Evolutionary conservation across 2,113 vertebrate genomes (phyloP), one percentile per base, ranked within the genome.

Genomic region (Todiramphus chloris): DNA sequence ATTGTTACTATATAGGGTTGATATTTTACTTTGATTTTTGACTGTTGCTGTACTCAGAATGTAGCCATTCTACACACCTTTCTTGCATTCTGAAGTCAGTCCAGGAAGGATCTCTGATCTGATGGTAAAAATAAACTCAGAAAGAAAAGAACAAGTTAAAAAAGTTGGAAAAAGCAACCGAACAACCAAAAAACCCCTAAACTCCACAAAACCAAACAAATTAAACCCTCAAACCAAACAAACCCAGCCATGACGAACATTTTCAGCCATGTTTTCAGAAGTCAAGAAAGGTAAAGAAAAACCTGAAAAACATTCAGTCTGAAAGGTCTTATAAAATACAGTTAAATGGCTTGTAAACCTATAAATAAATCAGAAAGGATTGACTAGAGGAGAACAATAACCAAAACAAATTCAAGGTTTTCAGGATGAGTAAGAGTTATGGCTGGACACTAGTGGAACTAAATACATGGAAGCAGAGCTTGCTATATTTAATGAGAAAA

Each of bases 61-160:
- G 12, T 31, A 39, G 5, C 3, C 0, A 0, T 69, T 87, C 24
- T 31, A 76, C 8, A 7, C 5, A 24, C 3, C 12, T 48, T 31
- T 9, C 10, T 31, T 20, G 16, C 12, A 72, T 16, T 10, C 3
- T 62, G 21, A 80, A 90, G 4, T 35, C 67, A 80, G 7, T 4
- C 5, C 41, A 59, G 16, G n/a, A 74, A 63, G 5, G 16, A 11
- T 4, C 91, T 15, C 31, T 10, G 6, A 81, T 46, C 3, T 87
- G 14, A 63, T 78, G 15, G 13, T 11, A 81, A 28, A 21, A 67
- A 59, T 67, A 82, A 87, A 37, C 6, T 62, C 21, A 25, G 11
- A 44, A 59, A 83, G 15, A 74, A 84, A n/a, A 13, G 5, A 16
- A 3, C 10, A 70, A 72, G 11, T 46, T 37, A 72, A 56, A 35